A percentile compares a stretch with the other conserved stretches of the same genome.
phyloP scores from a whole-genome alignment of 2,113 vertebrate species.

The Phaethornis superciliosus region DNA sequence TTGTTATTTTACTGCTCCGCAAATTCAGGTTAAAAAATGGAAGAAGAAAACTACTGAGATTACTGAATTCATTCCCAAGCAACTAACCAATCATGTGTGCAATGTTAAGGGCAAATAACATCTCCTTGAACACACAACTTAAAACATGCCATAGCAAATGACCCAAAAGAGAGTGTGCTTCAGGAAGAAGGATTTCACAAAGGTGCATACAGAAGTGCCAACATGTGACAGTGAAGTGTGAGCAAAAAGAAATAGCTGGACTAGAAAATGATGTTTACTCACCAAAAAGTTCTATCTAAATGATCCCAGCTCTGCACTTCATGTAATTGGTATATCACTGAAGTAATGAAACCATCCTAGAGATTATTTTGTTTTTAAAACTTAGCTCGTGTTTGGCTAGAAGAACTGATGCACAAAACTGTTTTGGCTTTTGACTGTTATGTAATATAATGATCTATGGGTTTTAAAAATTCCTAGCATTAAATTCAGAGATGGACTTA shows the following conservation, averaged over 20 bases:
- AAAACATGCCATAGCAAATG: neutral
- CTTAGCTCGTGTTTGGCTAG: neutral
- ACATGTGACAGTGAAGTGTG: neutral
- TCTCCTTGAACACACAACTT: neutral
- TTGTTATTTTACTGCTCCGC: neutral
- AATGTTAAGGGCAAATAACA: neutral
- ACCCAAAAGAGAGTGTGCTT: neutral
- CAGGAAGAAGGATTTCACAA: neutral
- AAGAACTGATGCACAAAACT: neutral
- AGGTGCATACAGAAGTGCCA: neutral
- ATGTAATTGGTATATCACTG: neutral
- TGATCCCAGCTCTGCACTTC: neutral
- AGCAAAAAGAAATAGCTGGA: neutral
- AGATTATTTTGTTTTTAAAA: neutral
- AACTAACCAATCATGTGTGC: neutral
- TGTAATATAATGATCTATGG: neutral
- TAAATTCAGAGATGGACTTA: neutral
- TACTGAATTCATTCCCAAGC: neutral
- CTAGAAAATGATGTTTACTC: accelerated
- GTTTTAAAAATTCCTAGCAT: neutral
- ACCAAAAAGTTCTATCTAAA: neutral
- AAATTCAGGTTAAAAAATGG: neutral
- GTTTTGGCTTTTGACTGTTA: neutral
- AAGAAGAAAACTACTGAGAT: neutral
- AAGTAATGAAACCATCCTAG: neutral